Evolutionary conservation across 2,888 invertebrate genomes (phyloP), one percentile per base, ranked within the genome.

Genomic region (Nomada fabriciana): DNA sequence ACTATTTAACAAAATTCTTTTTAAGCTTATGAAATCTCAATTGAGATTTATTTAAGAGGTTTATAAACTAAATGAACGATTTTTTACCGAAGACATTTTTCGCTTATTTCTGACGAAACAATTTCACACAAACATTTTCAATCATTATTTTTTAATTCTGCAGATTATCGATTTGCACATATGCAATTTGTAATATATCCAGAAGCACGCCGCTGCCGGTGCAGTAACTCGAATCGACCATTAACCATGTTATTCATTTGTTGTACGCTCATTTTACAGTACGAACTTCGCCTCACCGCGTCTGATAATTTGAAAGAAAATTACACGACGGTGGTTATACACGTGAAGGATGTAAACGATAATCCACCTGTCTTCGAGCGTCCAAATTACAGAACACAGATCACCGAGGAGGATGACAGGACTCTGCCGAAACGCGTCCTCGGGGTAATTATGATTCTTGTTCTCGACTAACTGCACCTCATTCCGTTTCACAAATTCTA

Each of bases 281-380:
- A 98, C 95, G 98, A 98, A 95, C 96, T 98, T 94, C 97, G 98
- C 94, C 95, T 98, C 94, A 98, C 98, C 80, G 98, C 98, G 73
- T 98, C 99, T 85, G 98, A 98, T 95, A 99, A 99, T 95, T 96
- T 98, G 94, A 98, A 98, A 95, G 98, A 99, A 95, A 98, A 98
- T 96, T 98, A 98, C 95, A 98, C 98, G 60, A 98, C 98, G 57
- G 98, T 99, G 88, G 98, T 98, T 92, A 98, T 99, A 92, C 98
- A 98, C 94, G 98, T 99, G 91, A 98, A 98, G 95, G 99, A 99
- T 94, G 98, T 99, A 89, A 99, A 99, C 94, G 99, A 99, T 95
- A 99, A 99, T 95, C 98, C 98, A 61, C 99, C 99, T 2, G 98
- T 98, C 89, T 99, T 99, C 94, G 98, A 98, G 94, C 95, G 98